These are phyloP conservation scores for Ceratina japonica DNA, from an alignment of 1,140 invertebrate genomes.

Conservation along the genomic window DNA sequence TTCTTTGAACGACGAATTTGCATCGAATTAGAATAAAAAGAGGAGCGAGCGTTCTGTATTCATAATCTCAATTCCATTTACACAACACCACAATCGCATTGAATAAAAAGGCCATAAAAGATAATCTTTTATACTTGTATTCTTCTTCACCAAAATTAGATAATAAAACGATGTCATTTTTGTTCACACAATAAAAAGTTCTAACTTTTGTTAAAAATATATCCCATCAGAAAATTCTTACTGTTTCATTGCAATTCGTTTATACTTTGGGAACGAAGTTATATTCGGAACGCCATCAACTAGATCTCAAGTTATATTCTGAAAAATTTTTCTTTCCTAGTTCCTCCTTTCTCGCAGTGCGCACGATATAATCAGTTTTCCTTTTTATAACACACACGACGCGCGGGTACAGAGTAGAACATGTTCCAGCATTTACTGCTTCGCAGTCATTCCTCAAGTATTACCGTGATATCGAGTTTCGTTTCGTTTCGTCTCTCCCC, in stretches of 20 bases:
- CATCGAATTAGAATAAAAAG: not conserved
- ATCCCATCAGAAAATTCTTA: no score
- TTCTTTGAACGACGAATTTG: constrained; percentile 37
- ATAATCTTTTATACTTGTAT: no score
- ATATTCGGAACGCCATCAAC: no score
- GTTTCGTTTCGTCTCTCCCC: constrained; percentile 41
- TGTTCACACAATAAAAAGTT: no score
- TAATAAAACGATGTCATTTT: no score
- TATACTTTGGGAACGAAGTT: no score
- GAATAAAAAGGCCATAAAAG: no score
- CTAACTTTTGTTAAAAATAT: no score
- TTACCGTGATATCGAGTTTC: constrained; percentile 57
- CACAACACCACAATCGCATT: no score
- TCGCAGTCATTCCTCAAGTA: constrained; percentile 46
- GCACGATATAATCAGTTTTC: constrained; percentile 4
- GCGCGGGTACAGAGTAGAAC: not conserved
- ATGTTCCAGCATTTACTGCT: constrained; percentile 36
- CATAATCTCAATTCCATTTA: constrained; percentile 1
- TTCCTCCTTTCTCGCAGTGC: not conserved
- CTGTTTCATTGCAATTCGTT: no score
- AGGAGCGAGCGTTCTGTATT: not conserved
- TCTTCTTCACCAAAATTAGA: no score
- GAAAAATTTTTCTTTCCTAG: constrained; percentile 8
- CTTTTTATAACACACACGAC: constrained; percentile 8
- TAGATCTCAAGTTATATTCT: no score